A percentile compares a stretch with the other conserved stretches of the same genome.
phyloP scores from a whole-genome alignment of 2,888 invertebrate species.

The Alentia gelatinosa region DNA sequence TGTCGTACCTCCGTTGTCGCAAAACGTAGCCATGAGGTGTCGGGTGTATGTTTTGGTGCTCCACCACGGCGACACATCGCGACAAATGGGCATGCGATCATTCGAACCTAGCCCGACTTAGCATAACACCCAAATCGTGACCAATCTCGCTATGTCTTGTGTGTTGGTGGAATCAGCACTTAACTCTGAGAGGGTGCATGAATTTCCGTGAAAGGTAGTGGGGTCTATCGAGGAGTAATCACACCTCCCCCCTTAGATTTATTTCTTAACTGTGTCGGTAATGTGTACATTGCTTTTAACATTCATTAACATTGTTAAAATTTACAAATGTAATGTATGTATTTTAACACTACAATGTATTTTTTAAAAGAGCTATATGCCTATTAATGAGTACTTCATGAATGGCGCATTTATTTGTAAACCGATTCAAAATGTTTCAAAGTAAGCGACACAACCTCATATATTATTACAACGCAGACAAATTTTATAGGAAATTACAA shows the following conservation, averaged over 20 bases:
- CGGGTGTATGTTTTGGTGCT: too few relatives aligned
- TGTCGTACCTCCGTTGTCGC: too few relatives aligned
- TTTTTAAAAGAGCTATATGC: background rate
- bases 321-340: background rate
- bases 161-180: too few relatives aligned
- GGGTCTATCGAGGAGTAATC: background rate
- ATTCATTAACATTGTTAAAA: conserved; percentile 1
- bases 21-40: too few relatives aligned
- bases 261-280: background rate
- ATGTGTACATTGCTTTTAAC: conserved; percentile 17
- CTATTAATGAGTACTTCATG: background rate
- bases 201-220: background rate
- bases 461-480: conserved; percentile 33
- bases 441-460: conserved; percentile 31
- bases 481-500: background rate
- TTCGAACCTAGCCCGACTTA: too few relatives aligned
- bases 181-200: background rate
- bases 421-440: background rate
- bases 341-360: background rate
- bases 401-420: background rate
- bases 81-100: too few relatives aligned
- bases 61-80: too few relatives aligned
- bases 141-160: too few relatives aligned
- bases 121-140: too few relatives aligned
- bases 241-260: background rate